phyloP scores from a whole-genome alignment of 2,113 vertebrate genomes.

The Leptocoma aspasia region DNA sequence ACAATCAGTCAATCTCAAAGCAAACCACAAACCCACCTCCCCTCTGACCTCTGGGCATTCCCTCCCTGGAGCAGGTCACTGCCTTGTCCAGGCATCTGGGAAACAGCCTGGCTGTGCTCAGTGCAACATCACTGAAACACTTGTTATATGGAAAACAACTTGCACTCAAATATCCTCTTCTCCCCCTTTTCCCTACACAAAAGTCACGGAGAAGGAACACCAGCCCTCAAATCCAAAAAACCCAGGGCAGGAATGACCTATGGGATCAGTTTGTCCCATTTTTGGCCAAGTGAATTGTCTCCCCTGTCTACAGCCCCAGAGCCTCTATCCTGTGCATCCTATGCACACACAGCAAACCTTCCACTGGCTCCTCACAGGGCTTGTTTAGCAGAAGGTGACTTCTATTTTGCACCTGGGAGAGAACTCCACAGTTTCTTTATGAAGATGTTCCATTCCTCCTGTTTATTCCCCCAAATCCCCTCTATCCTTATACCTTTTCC shows the following conservation, averaged over 20 bases:
- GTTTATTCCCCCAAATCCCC: background rate
- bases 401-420: background rate
- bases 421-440: background rate
- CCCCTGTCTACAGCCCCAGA: background rate
- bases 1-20: background rate
- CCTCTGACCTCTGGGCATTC: background rate
- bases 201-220: background rate
- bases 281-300: background rate
- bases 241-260: rapidly evolving
- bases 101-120: background rate
- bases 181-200: rapidly evolving
- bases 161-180: background rate
- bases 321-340: background rate
- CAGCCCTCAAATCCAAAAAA: background rate
- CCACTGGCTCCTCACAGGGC: background rate
- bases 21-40: background rate
- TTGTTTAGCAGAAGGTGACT: background rate
- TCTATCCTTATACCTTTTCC: background rate
- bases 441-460: rapidly evolving
- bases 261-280: rapidly evolving
- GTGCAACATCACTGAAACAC: background rate
- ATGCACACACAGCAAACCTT: background rate
- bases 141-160: background rate
- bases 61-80: background rate
- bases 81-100: background rate